phyloP scores from a whole-genome alignment of 2,888 invertebrate species.

The Brachypterus glaber region DNA sequence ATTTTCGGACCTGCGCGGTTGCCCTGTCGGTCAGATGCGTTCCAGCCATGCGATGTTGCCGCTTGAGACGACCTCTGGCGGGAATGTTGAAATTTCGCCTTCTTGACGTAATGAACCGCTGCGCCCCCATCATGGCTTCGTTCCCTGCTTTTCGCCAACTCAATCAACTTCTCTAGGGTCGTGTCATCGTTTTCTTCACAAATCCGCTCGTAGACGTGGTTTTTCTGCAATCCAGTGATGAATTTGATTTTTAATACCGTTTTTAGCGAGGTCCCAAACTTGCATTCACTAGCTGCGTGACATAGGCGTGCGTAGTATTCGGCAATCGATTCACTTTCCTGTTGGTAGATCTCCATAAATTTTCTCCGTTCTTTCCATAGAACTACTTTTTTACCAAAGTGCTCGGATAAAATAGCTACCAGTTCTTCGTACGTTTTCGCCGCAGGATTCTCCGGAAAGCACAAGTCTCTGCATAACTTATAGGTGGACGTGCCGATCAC shows the following conservation, averaged over 20 bases:
- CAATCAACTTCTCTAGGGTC: too few species aligned
- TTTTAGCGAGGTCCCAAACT: constrained; percentile 12
- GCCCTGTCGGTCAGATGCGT: neutral
- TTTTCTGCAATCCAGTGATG: constrained; percentile 12
- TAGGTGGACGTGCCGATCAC: neutral
- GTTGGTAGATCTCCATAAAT: constrained; percentile 15
- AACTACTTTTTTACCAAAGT: constrained; percentile 11
- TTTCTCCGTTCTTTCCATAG: constrained; percentile 14
- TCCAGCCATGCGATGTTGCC: neutral
- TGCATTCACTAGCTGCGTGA: constrained; percentile 15
- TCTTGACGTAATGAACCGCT: too few species aligned
- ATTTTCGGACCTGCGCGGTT: too few species aligned
- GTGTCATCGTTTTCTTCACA: constrained; percentile 15
- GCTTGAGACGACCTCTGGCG: neutral
- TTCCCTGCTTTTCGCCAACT: too few species aligned
- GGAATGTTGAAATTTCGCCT: too few species aligned
- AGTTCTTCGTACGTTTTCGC: constrained; percentile 9
- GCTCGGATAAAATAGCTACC: constrained; percentile 11
- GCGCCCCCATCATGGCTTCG: neutral
- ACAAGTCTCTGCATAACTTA: neutral
- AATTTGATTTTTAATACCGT: constrained; percentile 14
- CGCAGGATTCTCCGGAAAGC: neutral
- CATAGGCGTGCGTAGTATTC: constrained; percentile 13
- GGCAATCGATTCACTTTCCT: constrained; percentile 10
- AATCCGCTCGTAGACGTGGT: constrained; percentile 13